Base-by-base conservation (phyloP, 1,140 invertebrate genomes). In the Zophobas atratus region DNA sequence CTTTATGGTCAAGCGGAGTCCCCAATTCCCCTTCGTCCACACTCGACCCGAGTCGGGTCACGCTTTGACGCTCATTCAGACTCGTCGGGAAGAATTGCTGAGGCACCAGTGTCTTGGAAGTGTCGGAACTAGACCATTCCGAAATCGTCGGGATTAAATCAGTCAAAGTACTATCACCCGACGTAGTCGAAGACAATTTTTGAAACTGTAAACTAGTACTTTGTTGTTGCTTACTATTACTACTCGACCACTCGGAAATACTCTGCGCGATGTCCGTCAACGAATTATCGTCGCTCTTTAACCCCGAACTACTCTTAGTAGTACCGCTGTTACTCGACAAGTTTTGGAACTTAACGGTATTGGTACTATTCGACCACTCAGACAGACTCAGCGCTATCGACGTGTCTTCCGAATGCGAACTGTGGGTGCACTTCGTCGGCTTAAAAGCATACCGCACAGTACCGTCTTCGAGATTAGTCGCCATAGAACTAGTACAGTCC, bases 361-460 rank as follows among this genome's bases (percentile, higher is more conserved):
- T 95, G 0, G 93, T 94, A 35, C 93, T 93, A 46, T 94, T 95
- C 0, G 94, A 95, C 93, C 94, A 95, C 81, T 95, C 94, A 0
- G 94, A 95, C 82, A 94, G 93, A 79, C 93, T 94, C 38, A 95
- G 86, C 20, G 94, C 94, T 85, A 95, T 93, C 0, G 94, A 95
- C 0, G 94, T 96, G 83, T 95, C 94, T 85, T 95, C 94, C 32
- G 93, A 94, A 84, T 94, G 93, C 0, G 93, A 94, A 86, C 93
- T 91, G 85, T 93, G 90, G 70, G 93, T 89, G 86, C 93, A 92
- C 90, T 94, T 88, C 79, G 93, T 93, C 70, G 92, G 92, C 84
- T 93, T 93, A 2, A 94, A 85, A 2, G 92, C 93, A 82, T 94
- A 92, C 84, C 93, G 91, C 0, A 95, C 93, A 0, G 94, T 95